Base-by-base conservation (phyloP, 2,888 invertebrate species). In the Theretra japonica region DNA sequence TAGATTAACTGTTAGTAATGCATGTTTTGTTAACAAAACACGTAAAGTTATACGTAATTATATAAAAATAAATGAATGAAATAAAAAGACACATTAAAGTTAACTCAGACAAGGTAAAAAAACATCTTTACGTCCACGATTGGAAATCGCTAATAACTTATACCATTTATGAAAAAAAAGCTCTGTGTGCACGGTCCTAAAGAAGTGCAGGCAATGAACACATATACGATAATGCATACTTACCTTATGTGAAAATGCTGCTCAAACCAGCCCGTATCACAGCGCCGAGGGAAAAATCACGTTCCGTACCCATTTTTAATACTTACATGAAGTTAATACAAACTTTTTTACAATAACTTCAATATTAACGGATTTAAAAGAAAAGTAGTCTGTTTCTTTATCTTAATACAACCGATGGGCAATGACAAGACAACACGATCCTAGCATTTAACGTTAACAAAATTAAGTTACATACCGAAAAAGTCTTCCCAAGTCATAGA, bases 401-500 rank as follows among this genome's bases (percentile, higher is more conserved):
- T 41, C 7, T 41, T n/a, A 4, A 6, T 62, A 11, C 15, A n/a
- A 8, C 8, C 21, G 11, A 53, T 17, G 41, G 5, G 5, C 53
- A 1, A 53, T n/a, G 53, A 28, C 56, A 70, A 21, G 28, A 21
- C 41, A 17, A 33, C 30, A 17, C 30, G 21, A 17, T 57, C 33
- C 21, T 69, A 33, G 19, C 70, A 53, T 41, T 6, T 60, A 60
- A 53, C 58, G 30, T 50, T 70, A 60, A 71, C 21, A 28, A 41
- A 48, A 70, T 11, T 50, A 69, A 73, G 65, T 57, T 73, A 70
- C 96, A 92, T 84, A 96, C 96, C 96, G 85, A 96, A 96, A 94
- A 96, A 96, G 85, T 96, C 96, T 89, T 96, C 96, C 96, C 96
- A 96, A 86, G 96, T 96, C 94, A 96, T 95, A 87, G 96, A 96